Base-by-base conservation (phyloP, 2,888 invertebrate genomes). In the Deroplatys truncata region DNA sequence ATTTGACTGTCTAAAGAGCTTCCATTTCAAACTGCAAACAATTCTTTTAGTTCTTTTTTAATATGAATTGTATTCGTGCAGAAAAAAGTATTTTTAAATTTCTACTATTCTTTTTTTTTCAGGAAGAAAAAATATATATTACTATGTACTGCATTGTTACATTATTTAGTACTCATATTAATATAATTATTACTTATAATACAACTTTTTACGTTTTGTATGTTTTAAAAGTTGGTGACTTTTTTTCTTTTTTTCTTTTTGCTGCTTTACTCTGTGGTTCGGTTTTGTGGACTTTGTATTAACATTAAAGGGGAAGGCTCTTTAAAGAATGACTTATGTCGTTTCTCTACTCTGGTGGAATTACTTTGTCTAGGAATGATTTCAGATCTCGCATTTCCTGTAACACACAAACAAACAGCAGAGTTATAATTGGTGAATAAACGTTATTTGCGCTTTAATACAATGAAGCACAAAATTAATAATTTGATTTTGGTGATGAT, bases 331-430 rank as follows among this genome's bases (percentile, higher is more conserved):
- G 56, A 72, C 56, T 72, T 72, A 2, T 72, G 20, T 72, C 15
- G 7, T 72, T 72, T 72, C 56, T 83, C 31, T 91, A 92, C 87
- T 90, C 90, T 85, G 90, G 90, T 25, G 92, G 92, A 83, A 92
- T 89, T 28, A 91, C 90, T 89, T 91, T 91, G 88, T 92, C 92
- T 93, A 95, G 93, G 92, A 95, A 95, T 84, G 92, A 93, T 93
- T 95, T 96, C 93, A 97, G 95, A 92, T 97, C 97, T 91, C 95
- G 94, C 93, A 98, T 95, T 94, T 98, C 94, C 94, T 94, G 92
- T 35, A 92, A 92, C 56, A 72, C 1, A 72, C 16, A 56, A 56
- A 56, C 20, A 43, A 13, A 43, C 43, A 43, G 1, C 13, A 43
- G 2, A 31, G n/a, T 43, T 43, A 13, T 43, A 1, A 43, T 1